Conservation (phyloP, 2,888 invertebrate genomes). For the Agrochola macilenta region DNA sequence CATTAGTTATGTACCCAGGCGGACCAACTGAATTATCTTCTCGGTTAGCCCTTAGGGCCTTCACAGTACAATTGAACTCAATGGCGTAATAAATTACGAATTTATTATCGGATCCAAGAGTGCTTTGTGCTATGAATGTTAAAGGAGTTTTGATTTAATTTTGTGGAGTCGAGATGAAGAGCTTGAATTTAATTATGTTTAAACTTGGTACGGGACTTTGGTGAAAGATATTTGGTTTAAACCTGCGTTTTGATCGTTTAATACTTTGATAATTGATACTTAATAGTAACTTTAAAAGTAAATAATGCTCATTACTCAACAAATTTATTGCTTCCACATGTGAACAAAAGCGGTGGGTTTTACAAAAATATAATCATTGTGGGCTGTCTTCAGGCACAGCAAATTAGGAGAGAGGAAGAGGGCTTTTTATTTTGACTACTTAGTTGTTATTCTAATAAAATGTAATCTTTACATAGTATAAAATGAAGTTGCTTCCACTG, state of each 20-base stretch:
- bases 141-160: conserved; percentile 58
- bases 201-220: conserved; percentile 11
- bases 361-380: too few relatives aligned
- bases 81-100: conserved; percentile 66
- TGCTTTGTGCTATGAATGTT: conserved; percentile 58
- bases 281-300: not conserved
- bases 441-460: too few relatives aligned
- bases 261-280: not conserved
- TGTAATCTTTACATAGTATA: too few relatives aligned
- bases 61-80: conserved; percentile 65
- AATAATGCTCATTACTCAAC: not conserved
- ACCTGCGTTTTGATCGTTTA: not conserved
- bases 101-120: conserved; percentile 63
- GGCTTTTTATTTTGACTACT: too few relatives aligned
- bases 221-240: not conserved
- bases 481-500: too few relatives aligned
- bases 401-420: too few relatives aligned
- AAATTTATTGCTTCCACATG: too few relatives aligned
- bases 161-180: conserved; percentile 20
- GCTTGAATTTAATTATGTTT: conserved; percentile 53
- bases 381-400: too few relatives aligned
- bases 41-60: conserved; percentile 62
- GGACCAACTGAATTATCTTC: conserved; percentile 75
- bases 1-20: conserved; percentile 77
- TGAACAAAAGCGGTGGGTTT: too few relatives aligned